Percentiles rank a stretch among this genome's conserved stretches.
These are phyloP conservation scores for Leptinotarsa juncta DNA, from an alignment of 2,888 invertebrate species.

Conservation along the genomic window DNA sequence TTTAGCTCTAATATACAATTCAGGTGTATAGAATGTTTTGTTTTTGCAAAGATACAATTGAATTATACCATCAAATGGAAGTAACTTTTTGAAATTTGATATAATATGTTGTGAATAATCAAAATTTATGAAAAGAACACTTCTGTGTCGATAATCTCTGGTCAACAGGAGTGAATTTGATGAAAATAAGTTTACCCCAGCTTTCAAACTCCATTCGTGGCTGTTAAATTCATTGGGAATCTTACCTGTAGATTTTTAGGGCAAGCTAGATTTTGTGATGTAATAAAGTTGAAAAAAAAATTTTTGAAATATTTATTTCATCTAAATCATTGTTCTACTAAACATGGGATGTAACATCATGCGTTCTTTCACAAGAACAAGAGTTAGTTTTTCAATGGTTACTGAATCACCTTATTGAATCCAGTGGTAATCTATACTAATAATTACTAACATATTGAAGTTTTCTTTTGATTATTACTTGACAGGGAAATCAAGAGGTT, in stretches of 20 bases:
- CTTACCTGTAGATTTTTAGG: neutral
- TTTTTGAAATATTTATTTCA: neutral
- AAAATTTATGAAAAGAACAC: no score
- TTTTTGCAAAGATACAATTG: neutral
- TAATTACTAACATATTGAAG: no score
- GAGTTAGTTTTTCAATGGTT: no score
- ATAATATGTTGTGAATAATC: neutral
- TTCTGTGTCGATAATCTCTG: no score
- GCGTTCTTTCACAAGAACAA: neutral
- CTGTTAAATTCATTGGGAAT: neutral
- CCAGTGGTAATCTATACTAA: no score
- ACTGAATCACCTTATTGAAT: no score
- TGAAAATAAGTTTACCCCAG: no score
- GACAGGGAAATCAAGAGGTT: no score
- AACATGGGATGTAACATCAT: neutral
- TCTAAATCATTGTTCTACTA: no score
- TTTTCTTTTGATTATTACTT: no score
- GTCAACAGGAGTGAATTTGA: no score
- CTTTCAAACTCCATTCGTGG: neutral
- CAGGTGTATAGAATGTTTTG: neutral
- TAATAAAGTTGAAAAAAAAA: neutral
- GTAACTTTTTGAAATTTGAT: neutral
- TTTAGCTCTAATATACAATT: neutral
- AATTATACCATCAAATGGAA: slow-evolving; percentile 2
- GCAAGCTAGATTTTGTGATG: neutral